phyloP scores from a whole-genome alignment of 2,797 vertebrate species.

The Anabas testudineus region DNA sequence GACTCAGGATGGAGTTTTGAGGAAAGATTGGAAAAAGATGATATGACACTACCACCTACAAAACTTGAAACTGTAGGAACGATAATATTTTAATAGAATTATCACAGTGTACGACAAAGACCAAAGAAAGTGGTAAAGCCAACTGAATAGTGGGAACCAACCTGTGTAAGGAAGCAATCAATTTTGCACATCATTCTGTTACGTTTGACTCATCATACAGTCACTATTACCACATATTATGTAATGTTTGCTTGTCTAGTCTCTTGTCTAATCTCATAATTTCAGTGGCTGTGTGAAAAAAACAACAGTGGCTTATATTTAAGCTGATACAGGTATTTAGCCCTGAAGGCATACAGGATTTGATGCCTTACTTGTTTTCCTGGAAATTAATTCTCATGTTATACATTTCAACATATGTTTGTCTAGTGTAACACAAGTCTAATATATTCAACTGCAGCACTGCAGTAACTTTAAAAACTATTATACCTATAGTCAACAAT shows the following conservation, averaged over 20 bases:
- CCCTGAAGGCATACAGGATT: neutral
- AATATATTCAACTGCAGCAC: neutral
- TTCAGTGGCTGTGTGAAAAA: neutral
- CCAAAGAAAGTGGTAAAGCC: neutral
- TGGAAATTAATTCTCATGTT: neutral
- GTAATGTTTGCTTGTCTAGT: neutral
- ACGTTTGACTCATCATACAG: neutral
- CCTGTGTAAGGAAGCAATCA: neutral
- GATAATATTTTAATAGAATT: neutral
- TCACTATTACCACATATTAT: neutral
- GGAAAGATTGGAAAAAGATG: neutral
- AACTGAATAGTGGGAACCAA: neutral
- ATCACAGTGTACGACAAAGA: neutral
- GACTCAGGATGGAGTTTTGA: neutral
- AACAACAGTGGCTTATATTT: neutral
- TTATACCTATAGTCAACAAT: no score
- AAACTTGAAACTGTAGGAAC: neutral
- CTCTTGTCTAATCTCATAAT: neutral
- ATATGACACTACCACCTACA: constrained; percentile 1
- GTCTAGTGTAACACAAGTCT: neutral
- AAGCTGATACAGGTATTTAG: neutral
- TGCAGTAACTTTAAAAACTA: no score
- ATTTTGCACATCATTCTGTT: constrained; percentile 3
- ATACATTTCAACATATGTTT: neutral
- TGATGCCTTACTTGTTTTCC: neutral